Conservation (phyloP, 2,888 invertebrate genomes). For the Drosophila kokeensis region DNA sequence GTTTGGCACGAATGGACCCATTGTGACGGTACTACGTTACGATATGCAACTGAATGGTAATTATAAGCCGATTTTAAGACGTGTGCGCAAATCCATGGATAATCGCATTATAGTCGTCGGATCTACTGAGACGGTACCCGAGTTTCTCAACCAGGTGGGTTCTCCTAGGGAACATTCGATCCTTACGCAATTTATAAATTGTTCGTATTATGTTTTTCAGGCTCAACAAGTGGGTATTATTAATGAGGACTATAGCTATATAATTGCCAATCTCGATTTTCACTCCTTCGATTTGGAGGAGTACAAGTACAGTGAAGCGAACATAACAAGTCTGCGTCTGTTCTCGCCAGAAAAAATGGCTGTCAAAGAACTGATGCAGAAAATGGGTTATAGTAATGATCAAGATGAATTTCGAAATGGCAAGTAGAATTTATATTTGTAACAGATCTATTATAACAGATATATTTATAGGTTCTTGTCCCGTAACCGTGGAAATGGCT, state of each 20-base stretch:
- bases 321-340: constrained; percentile 91
- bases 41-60: constrained; percentile 89
- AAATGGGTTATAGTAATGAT: constrained; percentile 66
- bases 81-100: constrained; percentile 89
- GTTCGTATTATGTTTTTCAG: constrained; percentile 81
- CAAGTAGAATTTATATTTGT: constrained; percentile 4
- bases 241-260: constrained; percentile 94
- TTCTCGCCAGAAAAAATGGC: constrained; percentile 87
- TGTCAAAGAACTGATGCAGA: constrained; percentile 84
- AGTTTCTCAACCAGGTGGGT: constrained; percentile 86
- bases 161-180: neutral
- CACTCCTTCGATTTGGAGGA: constrained; percentile 88
- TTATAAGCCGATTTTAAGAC: constrained; percentile 88
- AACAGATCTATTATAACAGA: accelerated
- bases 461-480: constrained; percentile 77
- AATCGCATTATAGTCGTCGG: constrained; percentile 91
- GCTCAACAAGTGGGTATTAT: constrained; percentile 98
- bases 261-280: constrained; percentile 92
- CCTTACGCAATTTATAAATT: neutral
- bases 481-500: constrained; percentile 89
- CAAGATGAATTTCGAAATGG: constrained; percentile 79
- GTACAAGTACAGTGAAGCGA: constrained; percentile 92
- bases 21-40: constrained; percentile 88
- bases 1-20: constrained; percentile 87
- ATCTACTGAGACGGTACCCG: constrained; percentile 87